These are phyloP conservation scores for Tylochromis polylepis DNA, from an alignment of 2,113 vertebrate species.

Conservation along the genomic window DNA sequence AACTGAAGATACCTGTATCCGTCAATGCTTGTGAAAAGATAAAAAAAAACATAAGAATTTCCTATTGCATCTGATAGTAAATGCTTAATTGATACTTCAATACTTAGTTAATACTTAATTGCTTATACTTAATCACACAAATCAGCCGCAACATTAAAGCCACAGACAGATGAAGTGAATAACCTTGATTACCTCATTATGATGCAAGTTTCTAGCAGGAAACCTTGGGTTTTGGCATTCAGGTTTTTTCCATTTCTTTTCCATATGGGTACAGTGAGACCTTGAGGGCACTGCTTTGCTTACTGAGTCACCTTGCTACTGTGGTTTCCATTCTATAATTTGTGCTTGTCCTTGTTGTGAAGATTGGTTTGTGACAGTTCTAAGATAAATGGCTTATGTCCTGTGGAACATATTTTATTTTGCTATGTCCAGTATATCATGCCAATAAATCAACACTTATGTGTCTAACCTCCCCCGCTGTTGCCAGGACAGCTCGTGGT, in stretches of 20 bases:
- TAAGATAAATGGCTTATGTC: constrained; percentile 58
- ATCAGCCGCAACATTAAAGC: neutral
- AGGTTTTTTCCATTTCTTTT: neutral
- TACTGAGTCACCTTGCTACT: constrained; percentile 31
- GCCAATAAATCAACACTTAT: constrained; percentile 61
- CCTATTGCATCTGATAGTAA: neutral
- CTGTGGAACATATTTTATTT: constrained; percentile 62
- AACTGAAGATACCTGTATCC: neutral
- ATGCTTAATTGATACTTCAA: neutral
- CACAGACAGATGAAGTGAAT: fast-evolving
- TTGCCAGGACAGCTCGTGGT: constrained; percentile 28
- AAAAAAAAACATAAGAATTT: neutral
- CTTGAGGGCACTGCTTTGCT: constrained; percentile 24
- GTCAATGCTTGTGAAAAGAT: neutral
- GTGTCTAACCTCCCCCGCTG: constrained; percentile 37
- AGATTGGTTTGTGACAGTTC: constrained; percentile 61
- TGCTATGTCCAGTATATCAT: constrained; percentile 63
- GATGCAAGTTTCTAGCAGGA: neutral
- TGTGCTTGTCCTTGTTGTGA: constrained; percentile 46
- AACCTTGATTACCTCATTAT: neutral
- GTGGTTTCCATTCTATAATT: constrained; percentile 30
- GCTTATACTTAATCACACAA: neutral
- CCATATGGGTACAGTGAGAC: neutral
- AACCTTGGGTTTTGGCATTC: neutral
- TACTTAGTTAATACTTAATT: neutral